phyloP scores from a whole-genome alignment of 2,113 vertebrate genomes.

The Climacteris rufus region DNA sequence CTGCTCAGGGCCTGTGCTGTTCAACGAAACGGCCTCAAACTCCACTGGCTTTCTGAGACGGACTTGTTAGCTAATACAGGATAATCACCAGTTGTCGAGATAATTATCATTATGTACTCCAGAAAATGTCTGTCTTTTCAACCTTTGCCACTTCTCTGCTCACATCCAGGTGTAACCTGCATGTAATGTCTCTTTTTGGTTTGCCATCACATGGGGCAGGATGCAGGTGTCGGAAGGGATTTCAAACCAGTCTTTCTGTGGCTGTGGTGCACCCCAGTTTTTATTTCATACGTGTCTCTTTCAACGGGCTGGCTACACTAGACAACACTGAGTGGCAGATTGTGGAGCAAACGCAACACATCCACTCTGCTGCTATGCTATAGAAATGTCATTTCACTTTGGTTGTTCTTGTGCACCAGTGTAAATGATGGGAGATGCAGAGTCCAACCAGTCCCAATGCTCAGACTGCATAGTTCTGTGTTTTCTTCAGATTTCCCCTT shows the following conservation, averaged over 20 bases:
- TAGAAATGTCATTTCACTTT: background rate
- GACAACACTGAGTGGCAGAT: background rate
- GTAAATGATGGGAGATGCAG: background rate
- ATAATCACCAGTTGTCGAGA: background rate
- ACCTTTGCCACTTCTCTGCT: background rate
- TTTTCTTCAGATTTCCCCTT: slow-evolving; percentile 11
- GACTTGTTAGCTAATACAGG: background rate
- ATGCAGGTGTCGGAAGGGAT: background rate
- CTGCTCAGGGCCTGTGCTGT: background rate
- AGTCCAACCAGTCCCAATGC: background rate
- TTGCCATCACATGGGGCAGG: background rate
- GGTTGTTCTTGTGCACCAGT: background rate
- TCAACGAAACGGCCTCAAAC: background rate
- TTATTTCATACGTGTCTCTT: background rate
- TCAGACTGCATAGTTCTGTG: background rate
- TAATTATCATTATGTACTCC: background rate
- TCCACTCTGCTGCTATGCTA: background rate
- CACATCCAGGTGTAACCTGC: background rate
- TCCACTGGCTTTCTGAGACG: background rate
- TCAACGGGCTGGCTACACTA: background rate
- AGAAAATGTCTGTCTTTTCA: background rate
- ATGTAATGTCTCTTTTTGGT: background rate
- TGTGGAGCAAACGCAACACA: background rate
- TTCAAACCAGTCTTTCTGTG: background rate
- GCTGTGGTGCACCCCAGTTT: background rate